phyloP scores from a whole-genome alignment of 2,113 vertebrate species.

The Syrrhaptes paradoxus region DNA sequence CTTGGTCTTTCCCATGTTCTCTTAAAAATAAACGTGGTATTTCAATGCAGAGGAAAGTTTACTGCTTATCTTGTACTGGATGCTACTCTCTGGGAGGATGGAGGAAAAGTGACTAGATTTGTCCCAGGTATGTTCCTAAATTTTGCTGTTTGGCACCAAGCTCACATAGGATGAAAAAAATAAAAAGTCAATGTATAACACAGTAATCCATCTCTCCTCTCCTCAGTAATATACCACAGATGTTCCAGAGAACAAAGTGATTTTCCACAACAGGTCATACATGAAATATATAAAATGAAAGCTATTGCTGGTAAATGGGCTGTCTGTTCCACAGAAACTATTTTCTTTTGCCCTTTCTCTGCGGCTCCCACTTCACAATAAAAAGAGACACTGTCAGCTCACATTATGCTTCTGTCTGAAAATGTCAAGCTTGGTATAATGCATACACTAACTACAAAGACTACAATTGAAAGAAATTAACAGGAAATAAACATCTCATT shows the following conservation, averaged over 20 bases:
- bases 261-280: slow-evolving; percentile 7
- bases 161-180: neutral
- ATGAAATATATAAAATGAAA: neutral
- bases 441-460: neutral
- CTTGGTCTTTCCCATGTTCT: neutral
- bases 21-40: neutral
- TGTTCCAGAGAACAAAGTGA: neutral
- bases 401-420: neutral
- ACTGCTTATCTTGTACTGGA: neutral
- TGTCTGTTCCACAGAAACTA: neutral
- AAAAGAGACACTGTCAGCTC: neutral
- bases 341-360: neutral
- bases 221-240: neutral
- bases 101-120: neutral
- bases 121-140: neutral
- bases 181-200: neutral
- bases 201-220: neutral
- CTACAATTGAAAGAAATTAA: neutral
- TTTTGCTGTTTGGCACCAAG: neutral
- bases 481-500: neutral
- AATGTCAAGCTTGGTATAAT: neutral
- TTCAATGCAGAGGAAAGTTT: neutral
- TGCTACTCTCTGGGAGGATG: neutral
- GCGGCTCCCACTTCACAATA: neutral
- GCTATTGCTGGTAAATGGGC: neutral